These are phyloP conservation scores for Sparus aurata DNA, from an alignment of 2,797 vertebrate genomes.

Conservation along the genomic window DNA sequence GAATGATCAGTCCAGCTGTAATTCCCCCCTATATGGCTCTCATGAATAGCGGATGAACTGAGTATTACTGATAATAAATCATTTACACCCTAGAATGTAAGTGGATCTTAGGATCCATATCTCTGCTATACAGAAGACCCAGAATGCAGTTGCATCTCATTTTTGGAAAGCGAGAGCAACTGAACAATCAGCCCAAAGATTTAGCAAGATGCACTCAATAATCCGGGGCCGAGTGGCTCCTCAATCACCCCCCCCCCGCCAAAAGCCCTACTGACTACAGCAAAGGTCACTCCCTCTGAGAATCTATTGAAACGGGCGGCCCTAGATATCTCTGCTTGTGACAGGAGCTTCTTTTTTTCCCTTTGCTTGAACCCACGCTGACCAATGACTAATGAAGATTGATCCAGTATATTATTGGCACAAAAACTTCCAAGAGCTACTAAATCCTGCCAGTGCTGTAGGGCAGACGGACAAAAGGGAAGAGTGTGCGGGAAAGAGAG, in stretches of 20 bases:
- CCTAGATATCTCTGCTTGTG: conserved; percentile 64
- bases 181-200: conserved; percentile 43
- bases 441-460: conserved; percentile 58
- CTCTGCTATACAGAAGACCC: neutral
- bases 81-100: conserved; percentile 27
- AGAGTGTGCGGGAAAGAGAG: neutral
- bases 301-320: conserved; percentile 49
- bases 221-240: conserved; percentile 39
- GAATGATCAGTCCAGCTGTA: conserved; percentile 41
- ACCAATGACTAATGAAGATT: conserved; percentile 80
- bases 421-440: conserved; percentile 70
- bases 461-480: conserved; percentile 21
- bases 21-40: conserved; percentile 16
- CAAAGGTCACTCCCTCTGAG: conserved; percentile 77
- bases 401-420: conserved; percentile 68
- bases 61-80: conserved; percentile 49
- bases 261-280: conserved; percentile 39
- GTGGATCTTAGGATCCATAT: conserved; percentile 2
- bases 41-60: conserved; percentile 44
- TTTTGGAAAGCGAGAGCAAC: conserved; percentile 21
- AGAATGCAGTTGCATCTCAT: conserved; percentile 1
- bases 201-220: conserved; percentile 60
- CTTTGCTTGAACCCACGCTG: conserved; percentile 45
- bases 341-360: conserved; percentile 66
- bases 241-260: conserved; percentile 52